A percentile compares a stretch with the other conserved stretches of the same genome.
These are phyloP conservation scores for Erethizon dorsatum DNA, from an alignment of 2,797 vertebrate species.

Conservation along the genomic window DNA sequence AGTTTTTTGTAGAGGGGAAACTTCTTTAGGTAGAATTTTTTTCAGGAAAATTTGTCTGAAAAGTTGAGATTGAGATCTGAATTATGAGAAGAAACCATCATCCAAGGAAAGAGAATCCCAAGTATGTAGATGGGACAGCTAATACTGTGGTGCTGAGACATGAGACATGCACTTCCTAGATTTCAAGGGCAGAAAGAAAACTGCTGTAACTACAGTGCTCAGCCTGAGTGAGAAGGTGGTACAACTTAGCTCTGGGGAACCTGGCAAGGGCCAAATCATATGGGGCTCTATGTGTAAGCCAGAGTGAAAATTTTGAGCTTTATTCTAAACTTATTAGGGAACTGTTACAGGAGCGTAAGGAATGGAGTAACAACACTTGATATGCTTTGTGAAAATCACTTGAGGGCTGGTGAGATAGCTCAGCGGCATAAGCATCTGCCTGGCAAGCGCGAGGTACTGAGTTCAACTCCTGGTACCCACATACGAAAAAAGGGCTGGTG, in stretches of 20 bases:
- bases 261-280: neutral
- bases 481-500: no score
- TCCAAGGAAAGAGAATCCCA: slow-evolving; percentile 18
- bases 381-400: slow-evolving; percentile 51
- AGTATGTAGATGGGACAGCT: neutral
- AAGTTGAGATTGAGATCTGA: slow-evolving; percentile 26
- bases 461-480: no score
- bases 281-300: neutral
- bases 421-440: no score
- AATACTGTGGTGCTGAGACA: neutral
- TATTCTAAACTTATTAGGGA: slow-evolving; percentile 24
- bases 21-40: slow-evolving; percentile 47
- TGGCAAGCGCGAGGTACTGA: no score
- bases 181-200: slow-evolving; percentile 16
- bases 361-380: slow-evolving; percentile 7
- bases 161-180: neutral
- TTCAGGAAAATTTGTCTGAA: slow-evolving; percentile 61
- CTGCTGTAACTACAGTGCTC: neutral
- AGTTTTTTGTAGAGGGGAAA: neutral
- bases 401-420: no score
- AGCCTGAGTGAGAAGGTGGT: neutral
- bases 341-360: neutral
- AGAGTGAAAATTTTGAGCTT: slow-evolving; percentile 32
- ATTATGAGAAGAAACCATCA: slow-evolving; percentile 17
- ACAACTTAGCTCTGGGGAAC: neutral